These are phyloP conservation scores for Netelia inedita DNA, from an alignment of 2,888 invertebrate genomes.

Conservation along the genomic window DNA sequence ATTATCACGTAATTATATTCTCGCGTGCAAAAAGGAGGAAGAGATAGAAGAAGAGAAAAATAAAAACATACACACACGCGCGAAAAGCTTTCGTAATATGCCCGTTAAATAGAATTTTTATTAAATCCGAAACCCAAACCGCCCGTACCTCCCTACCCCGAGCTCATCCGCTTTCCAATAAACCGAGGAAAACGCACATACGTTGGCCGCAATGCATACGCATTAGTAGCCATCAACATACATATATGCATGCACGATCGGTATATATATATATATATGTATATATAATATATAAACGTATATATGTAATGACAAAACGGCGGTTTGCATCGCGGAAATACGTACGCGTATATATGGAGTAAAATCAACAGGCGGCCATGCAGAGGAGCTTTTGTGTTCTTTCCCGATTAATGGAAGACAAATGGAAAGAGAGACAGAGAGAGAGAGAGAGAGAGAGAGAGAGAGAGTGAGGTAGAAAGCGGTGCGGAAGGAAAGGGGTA, in stretches of 20 bases:
- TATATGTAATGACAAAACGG: slow-evolving; percentile 19
- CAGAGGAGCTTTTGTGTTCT: slow-evolving; percentile 74
- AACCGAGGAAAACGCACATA: slow-evolving; percentile 56
- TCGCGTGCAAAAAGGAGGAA: too few species aligned
- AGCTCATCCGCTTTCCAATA: slow-evolving; percentile 64
- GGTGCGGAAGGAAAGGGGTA: slow-evolving; percentile 32
- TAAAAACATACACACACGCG: background rate
- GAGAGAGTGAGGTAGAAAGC: slow-evolving; percentile 36
- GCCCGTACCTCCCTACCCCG: slow-evolving; percentile 13
- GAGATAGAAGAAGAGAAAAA: background rate
- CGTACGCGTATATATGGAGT: slow-evolving; percentile 50
- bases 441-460: slow-evolving; percentile 20
- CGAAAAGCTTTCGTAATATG: slow-evolving; percentile 52
- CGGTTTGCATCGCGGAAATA: slow-evolving; percentile 24
- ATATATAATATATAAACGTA: background rate
- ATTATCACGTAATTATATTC: slow-evolving; percentile 34
- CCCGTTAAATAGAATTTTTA: slow-evolving; percentile 68
- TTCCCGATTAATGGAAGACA: slow-evolving; percentile 69
- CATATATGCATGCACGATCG: background rate
- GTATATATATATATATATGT: slow-evolving; percentile 3
- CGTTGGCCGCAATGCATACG: slow-evolving; percentile 25
- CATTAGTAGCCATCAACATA: slow-evolving; percentile 3
- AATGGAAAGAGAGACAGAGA: slow-evolving; percentile 56
- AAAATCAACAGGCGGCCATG: slow-evolving; percentile 80
- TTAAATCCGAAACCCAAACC: slow-evolving; percentile 53